Base-by-base conservation (phyloP, 2,888 invertebrate genomes). In the Malthinus seriepunctatus region DNA sequence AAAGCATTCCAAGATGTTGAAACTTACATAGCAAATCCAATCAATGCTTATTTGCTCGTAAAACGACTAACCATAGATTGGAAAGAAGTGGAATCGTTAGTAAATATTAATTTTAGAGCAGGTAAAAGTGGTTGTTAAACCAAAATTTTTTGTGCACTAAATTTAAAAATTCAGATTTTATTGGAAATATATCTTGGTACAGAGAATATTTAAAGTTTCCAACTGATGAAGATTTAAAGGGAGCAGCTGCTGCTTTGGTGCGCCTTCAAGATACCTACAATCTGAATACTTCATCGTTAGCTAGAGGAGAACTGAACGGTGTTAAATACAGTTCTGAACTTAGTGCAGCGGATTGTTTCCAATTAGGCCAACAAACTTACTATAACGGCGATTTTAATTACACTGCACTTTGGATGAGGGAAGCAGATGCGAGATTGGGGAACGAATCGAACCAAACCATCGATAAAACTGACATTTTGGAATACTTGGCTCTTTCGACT, bases 331-430 rank as follows among this genome's bases (percentile, higher is more conserved):
- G 88, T 73, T 81, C 85, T 1, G 86, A 86, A 63, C 84, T 89
- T 82, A 80, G 86, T 76, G 94, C 95, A 5, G 90, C 91, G 54
- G 98, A 98, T 78, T 97, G 98, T 74, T 98, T 93, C 80, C 97
- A 98, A 80, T 82, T 99, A 49, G 98, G 97, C 1, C 86, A 95
- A 38, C 91, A 94, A 67, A 88, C 95, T 2, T 99, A 98, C 82
- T 93, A 93, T 72, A 89, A 90, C 68, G 90, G 90, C 23, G 97
- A 99, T 79, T 94, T 88, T 77, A 92, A 91, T 71, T 97, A 98
- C 76, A 93, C 96, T 0, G 86, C 93, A 1, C 81, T 92, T 45
- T 99, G 98, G 99, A 97, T 98, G 97, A 86, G 87, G 65, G 95
- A 96, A 78, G 93, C 98, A 0, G 84, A 95, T 72, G 81, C 84